Conservation (phyloP, 2,113 vertebrate genomes). For the Axis porcinus region DNA sequence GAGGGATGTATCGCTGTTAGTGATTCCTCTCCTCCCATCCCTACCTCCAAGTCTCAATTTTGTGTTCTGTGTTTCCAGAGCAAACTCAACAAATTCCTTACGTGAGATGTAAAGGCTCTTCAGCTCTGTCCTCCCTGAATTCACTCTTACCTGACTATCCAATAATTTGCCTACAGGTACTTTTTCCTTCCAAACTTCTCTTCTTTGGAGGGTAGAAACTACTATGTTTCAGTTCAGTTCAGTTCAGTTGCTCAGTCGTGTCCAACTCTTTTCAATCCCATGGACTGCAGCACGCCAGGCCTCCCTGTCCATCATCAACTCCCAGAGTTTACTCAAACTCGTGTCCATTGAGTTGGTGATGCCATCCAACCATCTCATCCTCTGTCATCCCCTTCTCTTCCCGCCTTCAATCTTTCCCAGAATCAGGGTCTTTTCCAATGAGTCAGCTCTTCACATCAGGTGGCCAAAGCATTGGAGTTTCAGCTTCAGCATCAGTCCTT, state of each 20-base stretch:
- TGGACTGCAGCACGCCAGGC: neutral
- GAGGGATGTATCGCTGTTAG: neutral
- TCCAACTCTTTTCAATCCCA: neutral
- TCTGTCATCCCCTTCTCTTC: neutral
- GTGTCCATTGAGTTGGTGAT: neutral
- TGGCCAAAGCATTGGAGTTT: neutral
- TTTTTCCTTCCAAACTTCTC: neutral
- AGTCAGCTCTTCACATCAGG: neutral
- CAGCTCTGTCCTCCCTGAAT: neutral
- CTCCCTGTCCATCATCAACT: neutral
- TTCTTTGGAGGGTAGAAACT: neutral
- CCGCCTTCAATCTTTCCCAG: accelerated
- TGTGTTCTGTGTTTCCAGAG: neutral
- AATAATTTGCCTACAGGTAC: neutral
- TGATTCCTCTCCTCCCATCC: neutral
- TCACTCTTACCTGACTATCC: neutral
- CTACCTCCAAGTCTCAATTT: neutral
- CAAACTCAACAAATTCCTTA: neutral
- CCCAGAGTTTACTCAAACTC: neutral
- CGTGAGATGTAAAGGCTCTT: neutral
- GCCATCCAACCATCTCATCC: neutral
- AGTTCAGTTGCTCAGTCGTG: neutral
- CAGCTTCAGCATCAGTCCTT: neutral
- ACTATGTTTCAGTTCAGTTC: neutral
- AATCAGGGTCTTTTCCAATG: neutral